phyloP scores from a whole-genome alignment of 2,797 vertebrate genomes.

The Megaceryle alcyon region DNA sequence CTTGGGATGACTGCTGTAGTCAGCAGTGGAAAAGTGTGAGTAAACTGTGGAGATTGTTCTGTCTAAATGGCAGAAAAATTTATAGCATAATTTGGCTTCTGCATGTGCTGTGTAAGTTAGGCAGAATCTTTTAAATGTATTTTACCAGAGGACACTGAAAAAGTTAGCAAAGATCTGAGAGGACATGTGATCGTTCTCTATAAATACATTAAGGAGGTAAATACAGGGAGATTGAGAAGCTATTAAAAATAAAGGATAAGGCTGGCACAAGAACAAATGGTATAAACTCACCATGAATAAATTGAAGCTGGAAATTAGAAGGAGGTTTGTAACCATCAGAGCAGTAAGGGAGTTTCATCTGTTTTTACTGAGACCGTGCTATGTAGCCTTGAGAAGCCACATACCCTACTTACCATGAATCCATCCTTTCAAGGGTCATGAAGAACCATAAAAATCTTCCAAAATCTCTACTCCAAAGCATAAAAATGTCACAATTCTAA shows the following conservation, averaged over 20 bases:
- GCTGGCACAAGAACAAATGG: constrained; percentile 52
- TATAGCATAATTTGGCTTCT: not conserved
- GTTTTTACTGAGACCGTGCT: constrained; percentile 20
- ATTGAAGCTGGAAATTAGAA: constrained; percentile 31
- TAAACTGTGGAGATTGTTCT: not conserved
- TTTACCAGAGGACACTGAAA: constrained; percentile 10
- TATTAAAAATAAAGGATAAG: constrained; percentile 53
- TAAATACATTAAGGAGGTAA: constrained; percentile 17
- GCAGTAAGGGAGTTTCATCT: constrained; percentile 12
- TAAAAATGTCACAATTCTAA: not conserved
- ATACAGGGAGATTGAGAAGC: constrained; percentile 42
- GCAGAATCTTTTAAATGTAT: not conserved
- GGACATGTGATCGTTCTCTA: not conserved
- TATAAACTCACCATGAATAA: constrained; percentile 33
- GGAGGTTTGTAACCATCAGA: constrained; percentile 41
- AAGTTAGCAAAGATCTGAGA: not conserved
- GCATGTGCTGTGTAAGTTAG: not conserved
- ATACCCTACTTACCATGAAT: constrained; percentile 9
- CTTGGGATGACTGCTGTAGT: not conserved
- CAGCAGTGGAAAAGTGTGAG: not conserved
- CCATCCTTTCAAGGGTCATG: not conserved
- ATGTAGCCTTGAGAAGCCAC: constrained; percentile 14
- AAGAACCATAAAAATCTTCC: constrained; percentile 1
- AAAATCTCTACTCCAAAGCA: not conserved
- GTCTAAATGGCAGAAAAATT: not conserved